phyloP scores from a whole-genome alignment of 2,113 vertebrate genomes.

The Galemys pyrenaicus region DNA sequence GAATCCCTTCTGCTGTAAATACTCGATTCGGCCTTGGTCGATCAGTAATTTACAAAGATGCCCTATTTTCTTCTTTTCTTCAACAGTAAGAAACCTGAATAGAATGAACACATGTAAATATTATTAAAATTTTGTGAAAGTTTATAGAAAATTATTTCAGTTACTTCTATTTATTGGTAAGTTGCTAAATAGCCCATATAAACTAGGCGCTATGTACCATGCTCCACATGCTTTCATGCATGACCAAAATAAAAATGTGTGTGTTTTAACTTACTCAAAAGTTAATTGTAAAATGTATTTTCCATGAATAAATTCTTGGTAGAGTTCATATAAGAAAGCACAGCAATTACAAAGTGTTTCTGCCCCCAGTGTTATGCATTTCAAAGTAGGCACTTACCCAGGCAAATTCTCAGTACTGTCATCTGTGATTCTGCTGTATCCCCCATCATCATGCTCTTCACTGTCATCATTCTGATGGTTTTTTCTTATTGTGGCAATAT shows the following conservation, averaged over 20 bases:
- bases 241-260: neutral
- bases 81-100: constrained; percentile 86
- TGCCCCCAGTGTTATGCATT: neutral
- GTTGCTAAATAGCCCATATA: neutral
- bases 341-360: neutral
- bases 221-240: neutral
- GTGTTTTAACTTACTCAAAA: constrained; percentile 37
- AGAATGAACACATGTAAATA: constrained; percentile 50
- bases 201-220: neutral
- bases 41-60: constrained; percentile 94
- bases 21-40: constrained; percentile 91
- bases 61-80: constrained; percentile 90
- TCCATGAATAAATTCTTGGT: neutral
- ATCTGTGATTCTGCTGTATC: constrained; percentile 68
- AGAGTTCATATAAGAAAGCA: neutral
- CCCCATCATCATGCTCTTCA: constrained; percentile 85
- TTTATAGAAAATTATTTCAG: neutral
- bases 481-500: constrained; percentile 43
- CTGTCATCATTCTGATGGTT: neutral
- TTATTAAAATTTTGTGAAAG: neutral
- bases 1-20: constrained; percentile 89
- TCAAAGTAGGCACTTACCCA: constrained; percentile 81
- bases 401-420: constrained; percentile 72
- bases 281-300: neutral
- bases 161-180: neutral